These are phyloP conservation scores for Pelochelys cantorii DNA, from an alignment of 2,797 vertebrate genomes.

Conservation along the genomic window DNA sequence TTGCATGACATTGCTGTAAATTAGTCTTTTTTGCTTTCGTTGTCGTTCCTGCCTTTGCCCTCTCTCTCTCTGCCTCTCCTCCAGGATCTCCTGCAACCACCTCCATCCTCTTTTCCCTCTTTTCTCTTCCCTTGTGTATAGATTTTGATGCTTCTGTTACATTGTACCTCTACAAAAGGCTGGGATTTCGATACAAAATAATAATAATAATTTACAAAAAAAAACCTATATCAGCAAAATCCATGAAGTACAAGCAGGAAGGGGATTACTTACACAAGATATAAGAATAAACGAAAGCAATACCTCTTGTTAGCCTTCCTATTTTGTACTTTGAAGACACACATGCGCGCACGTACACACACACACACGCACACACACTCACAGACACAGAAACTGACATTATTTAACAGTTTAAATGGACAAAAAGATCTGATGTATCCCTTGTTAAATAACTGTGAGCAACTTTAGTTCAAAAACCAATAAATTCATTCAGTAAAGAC, in stretches of 20 bases:
- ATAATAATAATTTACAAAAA: constrained; percentile 72
- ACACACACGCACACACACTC: constrained; percentile 79
- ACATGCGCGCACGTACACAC: constrained; percentile 75
- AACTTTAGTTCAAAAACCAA: constrained; percentile 94
- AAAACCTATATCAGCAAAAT: constrained; percentile 76
- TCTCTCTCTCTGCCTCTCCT: constrained; percentile 79
- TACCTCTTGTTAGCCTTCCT: constrained; percentile 91
- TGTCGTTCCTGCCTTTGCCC: constrained; percentile 82
- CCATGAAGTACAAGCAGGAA: constrained; percentile 79
- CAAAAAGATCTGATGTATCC: constrained; percentile 89
- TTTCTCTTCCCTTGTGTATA: constrained; percentile 83
- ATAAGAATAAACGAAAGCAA: constrained; percentile 96
- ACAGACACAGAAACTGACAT: constrained; percentile 80
- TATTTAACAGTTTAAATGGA: constrained; percentile 88
- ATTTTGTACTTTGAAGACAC: constrained; percentile 90
- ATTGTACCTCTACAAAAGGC: constrained; percentile 86
- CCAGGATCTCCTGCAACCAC: constrained; percentile 78
- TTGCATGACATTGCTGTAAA: constrained; percentile 95
- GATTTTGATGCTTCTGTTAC: constrained; percentile 90
- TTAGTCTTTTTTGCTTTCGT: constrained; percentile 86
- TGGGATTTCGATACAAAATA: constrained; percentile 77
- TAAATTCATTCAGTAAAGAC: constrained; percentile 94
- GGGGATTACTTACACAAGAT: constrained; percentile 83
- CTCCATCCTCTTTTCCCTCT: constrained; percentile 72
- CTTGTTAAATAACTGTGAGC: constrained; percentile 96